Evolutionary conservation across 2,888 invertebrate genomes (phyloP).

Genomic region (Ceraclea dissimilis): DNA sequence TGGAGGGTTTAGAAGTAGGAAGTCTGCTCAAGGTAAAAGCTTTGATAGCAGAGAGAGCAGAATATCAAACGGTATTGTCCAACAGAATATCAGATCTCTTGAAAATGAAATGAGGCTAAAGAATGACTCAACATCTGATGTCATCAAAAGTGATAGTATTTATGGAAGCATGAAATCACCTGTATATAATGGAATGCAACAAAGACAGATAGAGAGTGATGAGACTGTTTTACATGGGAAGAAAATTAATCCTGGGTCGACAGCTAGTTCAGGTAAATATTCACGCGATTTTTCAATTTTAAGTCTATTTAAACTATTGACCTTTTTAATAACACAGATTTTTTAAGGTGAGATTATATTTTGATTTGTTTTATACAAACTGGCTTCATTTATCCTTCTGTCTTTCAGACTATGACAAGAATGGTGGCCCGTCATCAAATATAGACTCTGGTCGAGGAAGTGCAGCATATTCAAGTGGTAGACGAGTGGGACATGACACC

Average conservation of each 20-base stretch:
- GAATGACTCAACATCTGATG: slow-evolving; percentile 19
- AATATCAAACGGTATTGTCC: slow-evolving; percentile 9
- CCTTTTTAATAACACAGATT: neutral
- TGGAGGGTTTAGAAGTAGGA: slow-evolving; percentile 50
- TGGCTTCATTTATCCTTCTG: no score
- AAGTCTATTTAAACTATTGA: neutral
- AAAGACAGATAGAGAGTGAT: slow-evolving; percentile 19
- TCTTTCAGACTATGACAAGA: slow-evolving; percentile 67
- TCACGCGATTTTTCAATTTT: no score
- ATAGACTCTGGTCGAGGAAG: slow-evolving; percentile 76
- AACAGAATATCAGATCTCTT: slow-evolving; percentile 16
- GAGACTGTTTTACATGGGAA: slow-evolving; percentile 19
- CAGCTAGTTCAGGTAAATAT: slow-evolving; percentile 53
- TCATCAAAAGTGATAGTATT: slow-evolving; percentile 22
- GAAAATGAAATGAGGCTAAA: slow-evolving; percentile 18
- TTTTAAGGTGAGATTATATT: neutral
- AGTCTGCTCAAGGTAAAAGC: slow-evolving; percentile 36
- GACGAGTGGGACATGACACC: slow-evolving; percentile 47
- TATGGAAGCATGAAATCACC: slow-evolving; percentile 23
- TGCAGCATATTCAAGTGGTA: slow-evolving; percentile 69
- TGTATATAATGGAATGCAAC: slow-evolving; percentile 20
- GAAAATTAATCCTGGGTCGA: slow-evolving; percentile 43
- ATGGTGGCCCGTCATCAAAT: slow-evolving; percentile 66
- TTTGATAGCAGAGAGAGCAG: slow-evolving; percentile 34
- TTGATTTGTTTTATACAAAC: slow-evolving; percentile 24